These are phyloP conservation scores for Chalcis sispes DNA, from an alignment of 2,888 invertebrate species.

Conservation along the genomic window DNA sequence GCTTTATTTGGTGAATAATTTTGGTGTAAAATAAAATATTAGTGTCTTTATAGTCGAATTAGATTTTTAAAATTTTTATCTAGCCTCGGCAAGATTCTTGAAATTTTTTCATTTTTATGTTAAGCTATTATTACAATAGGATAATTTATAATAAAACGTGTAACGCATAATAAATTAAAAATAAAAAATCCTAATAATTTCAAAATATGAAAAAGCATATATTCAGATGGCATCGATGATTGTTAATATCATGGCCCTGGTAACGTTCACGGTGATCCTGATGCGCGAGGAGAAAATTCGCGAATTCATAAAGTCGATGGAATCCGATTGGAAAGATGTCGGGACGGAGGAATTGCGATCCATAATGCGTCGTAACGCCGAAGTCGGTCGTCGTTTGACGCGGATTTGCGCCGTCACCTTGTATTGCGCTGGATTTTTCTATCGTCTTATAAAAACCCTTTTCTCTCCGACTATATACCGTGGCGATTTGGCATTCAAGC, in stretches of 20 bases:
- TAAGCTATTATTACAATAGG: too few species aligned
- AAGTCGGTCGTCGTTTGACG: conserved; percentile 58
- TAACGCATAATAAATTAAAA: too few species aligned
- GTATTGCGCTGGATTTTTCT: conserved; percentile 59
- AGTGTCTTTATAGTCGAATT: too few species aligned
- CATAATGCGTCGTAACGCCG: conserved; percentile 60
- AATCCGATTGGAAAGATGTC: conserved; percentile 48
- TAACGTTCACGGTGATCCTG: conserved; percentile 50
- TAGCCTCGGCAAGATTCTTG: too few species aligned
- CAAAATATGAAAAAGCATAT: too few species aligned
- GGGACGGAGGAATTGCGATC: conserved; percentile 37
- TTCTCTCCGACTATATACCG: conserved; percentile 38
- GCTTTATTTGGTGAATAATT: too few species aligned
- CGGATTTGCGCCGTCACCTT: conserved; percentile 60
- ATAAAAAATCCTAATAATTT: too few species aligned
- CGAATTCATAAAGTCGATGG: conserved; percentile 37
- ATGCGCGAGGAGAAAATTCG: conserved; percentile 31
- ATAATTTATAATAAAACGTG: too few species aligned
- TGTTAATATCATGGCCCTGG: conserved; percentile 50
- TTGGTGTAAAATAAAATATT: too few species aligned
- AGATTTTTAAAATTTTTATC: too few species aligned
- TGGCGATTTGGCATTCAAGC: conserved; percentile 59
- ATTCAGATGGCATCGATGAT: too few species aligned
- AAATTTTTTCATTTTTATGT: too few species aligned
- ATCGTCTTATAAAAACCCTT: conserved; percentile 62